Conservation (phyloP, 2,113 vertebrate species). For the Pandion haliaetus region DNA sequence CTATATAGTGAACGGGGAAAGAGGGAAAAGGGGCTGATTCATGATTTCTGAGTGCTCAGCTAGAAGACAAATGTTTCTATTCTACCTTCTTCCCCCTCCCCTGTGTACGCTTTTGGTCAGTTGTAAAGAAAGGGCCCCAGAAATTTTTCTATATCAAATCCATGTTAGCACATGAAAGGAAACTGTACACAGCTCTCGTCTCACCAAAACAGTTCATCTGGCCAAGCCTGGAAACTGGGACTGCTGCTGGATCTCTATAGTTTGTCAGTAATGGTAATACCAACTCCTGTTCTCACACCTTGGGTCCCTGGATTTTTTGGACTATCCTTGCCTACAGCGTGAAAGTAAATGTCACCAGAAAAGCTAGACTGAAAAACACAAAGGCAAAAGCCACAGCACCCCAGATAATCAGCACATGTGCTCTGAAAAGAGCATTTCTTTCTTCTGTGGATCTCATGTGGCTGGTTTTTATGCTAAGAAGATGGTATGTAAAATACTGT, state of each 20-base stretch:
- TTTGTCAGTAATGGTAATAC: not conserved
- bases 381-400: not conserved
- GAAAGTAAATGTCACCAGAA: not conserved
- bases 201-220: not conserved
- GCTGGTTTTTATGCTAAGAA: not conserved
- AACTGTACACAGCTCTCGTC: not conserved
- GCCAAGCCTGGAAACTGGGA: not conserved
- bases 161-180: not conserved
- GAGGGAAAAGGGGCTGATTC: not conserved
- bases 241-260: not conserved
- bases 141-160: not conserved
- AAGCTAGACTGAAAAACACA: not conserved
- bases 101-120: not conserved
- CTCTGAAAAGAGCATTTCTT: not conserved
- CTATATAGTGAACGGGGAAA: not conserved
- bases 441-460: not conserved
- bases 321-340: accelerated
- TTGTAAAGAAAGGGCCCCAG: not conserved
- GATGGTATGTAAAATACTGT: not conserved
- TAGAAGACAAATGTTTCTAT: not conserved
- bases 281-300: not conserved
- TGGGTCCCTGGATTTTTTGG: not conserved
- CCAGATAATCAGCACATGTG: not conserved
- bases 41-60: not conserved
- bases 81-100: not conserved